A percentile compares a stretch with the other conserved stretches of the same genome.
Conservation (phyloP, 2,797 vertebrate species). For the Acanthurus tractus region DNA sequence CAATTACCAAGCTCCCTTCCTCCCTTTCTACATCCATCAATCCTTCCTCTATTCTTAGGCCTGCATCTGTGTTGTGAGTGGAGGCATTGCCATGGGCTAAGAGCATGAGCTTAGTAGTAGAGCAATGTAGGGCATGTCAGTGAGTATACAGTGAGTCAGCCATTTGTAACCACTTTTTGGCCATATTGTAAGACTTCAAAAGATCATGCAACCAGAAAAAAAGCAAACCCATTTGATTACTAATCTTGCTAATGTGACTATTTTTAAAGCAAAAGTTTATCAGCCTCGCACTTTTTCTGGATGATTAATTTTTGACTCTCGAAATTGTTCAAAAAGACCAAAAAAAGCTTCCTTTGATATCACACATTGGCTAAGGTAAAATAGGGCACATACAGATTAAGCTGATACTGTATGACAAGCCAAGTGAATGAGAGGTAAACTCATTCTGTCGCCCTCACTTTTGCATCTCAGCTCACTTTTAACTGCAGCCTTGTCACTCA, state of each 20-base stretch:
- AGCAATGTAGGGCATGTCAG: conserved; percentile 75
- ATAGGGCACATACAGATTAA: conserved; percentile 60
- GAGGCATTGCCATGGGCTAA: conserved; percentile 72
- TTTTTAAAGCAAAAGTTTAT: conserved; percentile 44
- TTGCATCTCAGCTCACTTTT: conserved; percentile 69
- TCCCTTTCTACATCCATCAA: conserved; percentile 74
- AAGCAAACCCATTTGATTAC: conserved; percentile 36
- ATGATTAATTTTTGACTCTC: conserved; percentile 32
- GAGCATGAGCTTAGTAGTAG: conserved; percentile 69
- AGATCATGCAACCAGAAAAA: conserved; percentile 43
- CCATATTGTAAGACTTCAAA: conserved; percentile 63
- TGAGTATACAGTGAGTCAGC: conserved; percentile 73
- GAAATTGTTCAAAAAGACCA: conserved; percentile 27
- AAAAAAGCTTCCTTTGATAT: conserved; percentile 40
- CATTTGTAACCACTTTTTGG: conserved; percentile 68
- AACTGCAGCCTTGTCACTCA: conserved; percentile 77
- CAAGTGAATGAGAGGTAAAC: conserved; percentile 74
- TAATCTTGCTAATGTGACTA: conserved; percentile 43
- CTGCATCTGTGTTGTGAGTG: conserved; percentile 69
- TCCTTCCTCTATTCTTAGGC: conserved; percentile 79
- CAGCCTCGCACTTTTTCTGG: conserved; percentile 6
- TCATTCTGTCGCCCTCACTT: conserved; percentile 78
- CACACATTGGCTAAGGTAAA: conserved; percentile 52
- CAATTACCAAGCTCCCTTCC: conserved; percentile 77
- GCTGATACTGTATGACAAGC: conserved; percentile 66